phyloP scores from a whole-genome alignment of 1,140 invertebrate species.

The Drosophila tristis region DNA sequence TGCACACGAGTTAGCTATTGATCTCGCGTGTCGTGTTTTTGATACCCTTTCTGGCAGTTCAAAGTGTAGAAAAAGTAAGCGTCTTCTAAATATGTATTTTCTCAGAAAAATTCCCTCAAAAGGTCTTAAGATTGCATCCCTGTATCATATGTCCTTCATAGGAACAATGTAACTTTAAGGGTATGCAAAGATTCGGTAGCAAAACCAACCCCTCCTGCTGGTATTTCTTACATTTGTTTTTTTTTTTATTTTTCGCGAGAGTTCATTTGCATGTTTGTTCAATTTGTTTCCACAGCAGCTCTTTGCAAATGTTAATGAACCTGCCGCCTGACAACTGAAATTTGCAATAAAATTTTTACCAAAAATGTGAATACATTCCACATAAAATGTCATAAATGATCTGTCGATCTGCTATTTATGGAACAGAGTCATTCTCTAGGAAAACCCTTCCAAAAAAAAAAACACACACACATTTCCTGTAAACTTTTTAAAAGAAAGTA shows the following conservation, averaged over 20 bases:
- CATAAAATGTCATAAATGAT: conserved; percentile 27
- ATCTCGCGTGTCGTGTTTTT: conserved; percentile 29
- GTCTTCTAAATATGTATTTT: too few relatives aligned
- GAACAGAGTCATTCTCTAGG: conserved; percentile 2
- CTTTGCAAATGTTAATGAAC: conserved; percentile 73
- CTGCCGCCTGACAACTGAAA: conserved; percentile 32
- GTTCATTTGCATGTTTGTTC: conserved; percentile 72
- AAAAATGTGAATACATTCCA: conserved; percentile 21
- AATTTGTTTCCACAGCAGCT: conserved; percentile 72
- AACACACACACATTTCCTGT: conserved; percentile 14
- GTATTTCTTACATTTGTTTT: conserved; percentile 5
- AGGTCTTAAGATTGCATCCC: too few relatives aligned
- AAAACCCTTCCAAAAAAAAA: neutral
- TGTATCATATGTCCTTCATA: too few relatives aligned
- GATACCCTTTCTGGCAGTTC: too few relatives aligned
- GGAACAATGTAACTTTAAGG: too few relatives aligned
- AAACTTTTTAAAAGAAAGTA: conserved; percentile 49
- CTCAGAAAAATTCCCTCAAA: too few relatives aligned
- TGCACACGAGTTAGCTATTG: conserved; percentile 25
- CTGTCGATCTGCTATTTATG: conserved; percentile 32
- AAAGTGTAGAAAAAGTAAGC: too few relatives aligned
- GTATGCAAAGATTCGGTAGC: too few relatives aligned
- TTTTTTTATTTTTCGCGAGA: conserved; percentile 38
- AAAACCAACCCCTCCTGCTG: too few relatives aligned
- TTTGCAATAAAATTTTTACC: conserved; percentile 58